Evolutionary conservation across 2,888 invertebrate genomes (phyloP).

Genomic region (Spilarctia lutea): DNA sequence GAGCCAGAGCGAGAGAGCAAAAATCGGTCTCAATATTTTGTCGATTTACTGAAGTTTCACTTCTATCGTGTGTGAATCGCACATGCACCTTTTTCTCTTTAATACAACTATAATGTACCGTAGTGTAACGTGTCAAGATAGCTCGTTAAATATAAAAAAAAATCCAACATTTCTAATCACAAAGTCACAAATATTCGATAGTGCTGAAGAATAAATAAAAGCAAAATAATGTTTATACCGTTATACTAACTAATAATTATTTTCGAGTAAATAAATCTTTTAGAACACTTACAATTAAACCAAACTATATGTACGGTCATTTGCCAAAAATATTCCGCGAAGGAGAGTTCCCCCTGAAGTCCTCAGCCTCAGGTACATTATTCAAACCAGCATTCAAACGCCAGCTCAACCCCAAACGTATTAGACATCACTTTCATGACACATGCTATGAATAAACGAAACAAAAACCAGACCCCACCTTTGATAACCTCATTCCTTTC

Average conservation of each 20-base stretch:
- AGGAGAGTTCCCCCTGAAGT: slow-evolving; percentile 33
- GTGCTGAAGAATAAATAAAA: neutral
- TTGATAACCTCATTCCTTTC: slow-evolving; percentile 58
- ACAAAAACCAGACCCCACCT: slow-evolving; percentile 56
- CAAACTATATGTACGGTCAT: slow-evolving; percentile 17
- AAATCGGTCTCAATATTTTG: no score
- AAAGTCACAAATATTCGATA: neutral
- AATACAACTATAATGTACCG: no score
- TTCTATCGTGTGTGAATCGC: no score
- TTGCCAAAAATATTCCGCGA: slow-evolving; percentile 38
- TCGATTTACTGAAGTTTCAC: no score
- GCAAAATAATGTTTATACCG: neutral
- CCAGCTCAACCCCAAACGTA: slow-evolving; percentile 70
- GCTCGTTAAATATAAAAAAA: no score
- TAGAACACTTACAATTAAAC: slow-evolving; percentile 10
- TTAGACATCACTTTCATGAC: slow-evolving; percentile 74
- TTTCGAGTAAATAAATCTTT: slow-evolving; percentile 5
- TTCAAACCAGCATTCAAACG: slow-evolving; percentile 65
- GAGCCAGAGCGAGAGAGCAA: no score
- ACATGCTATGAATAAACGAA: slow-evolving; percentile 71
- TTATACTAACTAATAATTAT: slow-evolving; percentile 2
- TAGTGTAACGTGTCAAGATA: no score
- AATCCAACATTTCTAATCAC: neutral
- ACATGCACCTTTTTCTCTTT: no score
- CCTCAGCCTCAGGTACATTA: slow-evolving; percentile 58